Percentiles rank a stretch among this genome's conserved stretches.
Evolutionary conservation across 2,113 vertebrate genomes (phyloP).

Genomic region (Tupaia tana): DNA sequence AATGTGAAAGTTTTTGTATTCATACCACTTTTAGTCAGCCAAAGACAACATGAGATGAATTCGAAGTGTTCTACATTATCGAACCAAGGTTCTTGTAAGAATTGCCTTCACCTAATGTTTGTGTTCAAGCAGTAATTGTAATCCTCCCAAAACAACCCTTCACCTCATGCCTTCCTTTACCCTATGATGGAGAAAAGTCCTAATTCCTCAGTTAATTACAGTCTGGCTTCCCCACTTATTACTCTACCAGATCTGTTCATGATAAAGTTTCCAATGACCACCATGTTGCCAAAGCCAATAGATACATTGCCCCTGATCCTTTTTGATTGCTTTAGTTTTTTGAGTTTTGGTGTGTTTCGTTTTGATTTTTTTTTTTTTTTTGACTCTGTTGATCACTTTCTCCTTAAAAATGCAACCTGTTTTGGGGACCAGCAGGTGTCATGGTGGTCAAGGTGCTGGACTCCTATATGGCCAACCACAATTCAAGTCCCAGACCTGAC

Average conservation of each 20-base stretch:
- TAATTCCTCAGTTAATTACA: background rate
- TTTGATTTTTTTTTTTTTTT: background rate
- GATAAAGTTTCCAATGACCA: background rate
- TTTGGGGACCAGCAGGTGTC: too few species aligned
- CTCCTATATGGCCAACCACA: too few species aligned
- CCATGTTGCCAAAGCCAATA: background rate
- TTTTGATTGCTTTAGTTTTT: background rate
- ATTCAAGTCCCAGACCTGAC: too few species aligned
- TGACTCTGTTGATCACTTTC: background rate
- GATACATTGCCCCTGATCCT: background rate
- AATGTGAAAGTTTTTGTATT: background rate
- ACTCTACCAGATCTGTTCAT: background rate
- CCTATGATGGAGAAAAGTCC: background rate
- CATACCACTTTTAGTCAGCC: background rate
- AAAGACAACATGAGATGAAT: conserved; percentile 33
- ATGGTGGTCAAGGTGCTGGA: too few species aligned
- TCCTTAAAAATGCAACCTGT: background rate
- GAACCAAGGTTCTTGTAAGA: background rate
- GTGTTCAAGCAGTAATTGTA: background rate
- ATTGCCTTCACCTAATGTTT: conserved; percentile 33
- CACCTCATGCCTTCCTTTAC: background rate
- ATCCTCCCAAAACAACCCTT: background rate
- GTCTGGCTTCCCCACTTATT: background rate
- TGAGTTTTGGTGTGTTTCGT: background rate
- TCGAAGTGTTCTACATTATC: background rate